Evolutionary conservation across 2,113 vertebrate species (phyloP).

Genomic region (Pipra filicauda): DNA sequence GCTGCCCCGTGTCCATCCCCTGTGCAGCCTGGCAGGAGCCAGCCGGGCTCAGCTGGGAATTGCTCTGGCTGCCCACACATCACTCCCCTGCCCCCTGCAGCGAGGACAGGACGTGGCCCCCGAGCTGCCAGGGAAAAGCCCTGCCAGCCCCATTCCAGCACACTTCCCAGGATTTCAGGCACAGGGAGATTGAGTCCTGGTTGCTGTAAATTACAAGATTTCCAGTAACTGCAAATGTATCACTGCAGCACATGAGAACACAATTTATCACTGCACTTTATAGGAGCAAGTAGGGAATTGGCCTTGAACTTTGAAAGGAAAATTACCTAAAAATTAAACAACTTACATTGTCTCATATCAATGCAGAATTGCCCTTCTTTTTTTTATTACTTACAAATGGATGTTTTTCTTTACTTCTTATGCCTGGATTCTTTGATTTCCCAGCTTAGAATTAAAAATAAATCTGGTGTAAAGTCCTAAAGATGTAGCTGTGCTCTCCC

Average conservation of each 20-base stretch:
- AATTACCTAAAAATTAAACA: not conserved
- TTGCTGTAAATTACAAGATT: constrained; percentile 27
- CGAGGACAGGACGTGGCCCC: not conserved
- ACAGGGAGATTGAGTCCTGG: not conserved
- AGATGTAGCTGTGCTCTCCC: not conserved
- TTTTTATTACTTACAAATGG: not conserved
- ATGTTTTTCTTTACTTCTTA: not conserved
- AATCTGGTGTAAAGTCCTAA: not conserved
- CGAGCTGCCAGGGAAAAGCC: constrained; percentile 2
- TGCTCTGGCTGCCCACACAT: not conserved
- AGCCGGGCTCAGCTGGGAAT: not conserved
- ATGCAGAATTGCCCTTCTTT: not conserved
- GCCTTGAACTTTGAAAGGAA: not conserved
- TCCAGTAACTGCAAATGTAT: not conserved
- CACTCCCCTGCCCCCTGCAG: not conserved
- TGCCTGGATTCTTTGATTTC: not conserved
- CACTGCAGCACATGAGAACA: not conserved
- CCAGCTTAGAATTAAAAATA: not conserved
- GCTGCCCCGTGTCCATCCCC: no score
- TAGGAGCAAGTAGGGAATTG: not conserved
- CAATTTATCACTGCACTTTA: not conserved
- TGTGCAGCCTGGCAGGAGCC: not conserved
- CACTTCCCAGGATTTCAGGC: not conserved
- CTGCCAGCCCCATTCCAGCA: not conserved
- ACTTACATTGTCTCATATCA: not conserved